Evolutionary conservation across 2,113 vertebrate species (phyloP).

Genomic region (Nanorana parkeri): DNA sequence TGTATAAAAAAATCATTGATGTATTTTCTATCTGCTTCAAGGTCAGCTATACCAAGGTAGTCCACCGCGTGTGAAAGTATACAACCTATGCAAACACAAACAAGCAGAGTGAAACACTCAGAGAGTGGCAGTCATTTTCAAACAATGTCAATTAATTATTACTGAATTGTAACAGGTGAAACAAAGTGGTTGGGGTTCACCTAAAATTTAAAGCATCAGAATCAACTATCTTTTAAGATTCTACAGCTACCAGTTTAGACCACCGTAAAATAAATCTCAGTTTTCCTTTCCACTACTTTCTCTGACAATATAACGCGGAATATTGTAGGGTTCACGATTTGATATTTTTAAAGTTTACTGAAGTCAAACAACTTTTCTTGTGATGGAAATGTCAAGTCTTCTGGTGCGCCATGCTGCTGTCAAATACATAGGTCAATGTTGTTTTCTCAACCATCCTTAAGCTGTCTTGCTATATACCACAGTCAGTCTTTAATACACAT

Average conservation of each 20-base stretch:
- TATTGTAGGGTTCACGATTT: neutral
- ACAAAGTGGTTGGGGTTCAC: no score
- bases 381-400: constrained; percentile 46
- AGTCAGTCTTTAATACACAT: neutral
- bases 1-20: no score
- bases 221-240: neutral
- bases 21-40: no score
- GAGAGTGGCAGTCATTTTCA: no score
- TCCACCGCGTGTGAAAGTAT: no score
- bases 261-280: neutral
- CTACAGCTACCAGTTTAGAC: neutral
- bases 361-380: constrained; percentile 25
- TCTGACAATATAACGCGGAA: neutral
- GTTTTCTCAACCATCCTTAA: constrained; percentile 17
- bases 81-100: no score
- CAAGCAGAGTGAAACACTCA: no score
- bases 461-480: neutral
- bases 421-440: constrained; percentile 47
- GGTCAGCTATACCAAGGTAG: no score
- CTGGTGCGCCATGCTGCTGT: constrained; percentile 1
- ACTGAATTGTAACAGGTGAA: no score
- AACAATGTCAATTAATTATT: no score
- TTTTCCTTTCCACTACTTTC: constrained; percentile 1
- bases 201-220: no score
- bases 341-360: constrained; percentile 45